phyloP scores from a whole-genome alignment of 2,888 invertebrate genomes.

The Mystacides longicornis region DNA sequence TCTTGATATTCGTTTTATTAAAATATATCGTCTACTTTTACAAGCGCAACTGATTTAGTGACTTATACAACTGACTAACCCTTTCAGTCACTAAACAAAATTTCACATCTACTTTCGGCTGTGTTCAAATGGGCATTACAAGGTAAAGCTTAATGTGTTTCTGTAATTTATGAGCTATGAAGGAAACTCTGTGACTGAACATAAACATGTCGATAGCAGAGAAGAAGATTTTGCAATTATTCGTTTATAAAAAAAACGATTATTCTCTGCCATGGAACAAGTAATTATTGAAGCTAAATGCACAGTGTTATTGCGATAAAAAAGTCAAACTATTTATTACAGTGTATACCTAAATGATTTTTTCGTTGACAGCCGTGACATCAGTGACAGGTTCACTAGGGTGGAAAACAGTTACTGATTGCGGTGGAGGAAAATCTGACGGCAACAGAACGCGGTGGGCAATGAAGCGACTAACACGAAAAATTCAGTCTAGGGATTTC shows the following conservation, averaged over 20 bases:
- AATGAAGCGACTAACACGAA: slow-evolving; percentile 7
- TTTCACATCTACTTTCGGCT: slow-evolving; percentile 5
- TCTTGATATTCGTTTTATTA: neutral
- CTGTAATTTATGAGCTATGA: slow-evolving; percentile 21
- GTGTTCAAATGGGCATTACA: slow-evolving; percentile 23
- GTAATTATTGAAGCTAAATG: too few species aligned
- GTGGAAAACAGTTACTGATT: slow-evolving; percentile 8
- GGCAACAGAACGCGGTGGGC: slow-evolving; percentile 3
- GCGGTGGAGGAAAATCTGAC: slow-evolving; percentile 5
- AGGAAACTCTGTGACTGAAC: too few species aligned
- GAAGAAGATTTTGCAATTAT: too few species aligned
- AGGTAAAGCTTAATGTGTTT: slow-evolving; percentile 25
- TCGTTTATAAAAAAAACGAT: too few species aligned
- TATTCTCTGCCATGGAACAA: too few species aligned
- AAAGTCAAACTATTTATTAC: neutral
- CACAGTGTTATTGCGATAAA: too few species aligned
- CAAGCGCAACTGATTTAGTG: neutral
- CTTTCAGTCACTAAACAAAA: neutral
- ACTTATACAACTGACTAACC: neutral
- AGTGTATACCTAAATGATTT: neutral
- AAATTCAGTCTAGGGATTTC: neutral
- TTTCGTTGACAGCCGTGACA: neutral
- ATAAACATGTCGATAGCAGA: too few species aligned
- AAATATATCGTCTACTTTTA: neutral
- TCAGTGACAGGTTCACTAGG: neutral